Evolutionary conservation across 2,113 vertebrate genomes (phyloP), one percentile per base, ranked within the genome.

Genomic region (Blennius ocellaris): DNA sequence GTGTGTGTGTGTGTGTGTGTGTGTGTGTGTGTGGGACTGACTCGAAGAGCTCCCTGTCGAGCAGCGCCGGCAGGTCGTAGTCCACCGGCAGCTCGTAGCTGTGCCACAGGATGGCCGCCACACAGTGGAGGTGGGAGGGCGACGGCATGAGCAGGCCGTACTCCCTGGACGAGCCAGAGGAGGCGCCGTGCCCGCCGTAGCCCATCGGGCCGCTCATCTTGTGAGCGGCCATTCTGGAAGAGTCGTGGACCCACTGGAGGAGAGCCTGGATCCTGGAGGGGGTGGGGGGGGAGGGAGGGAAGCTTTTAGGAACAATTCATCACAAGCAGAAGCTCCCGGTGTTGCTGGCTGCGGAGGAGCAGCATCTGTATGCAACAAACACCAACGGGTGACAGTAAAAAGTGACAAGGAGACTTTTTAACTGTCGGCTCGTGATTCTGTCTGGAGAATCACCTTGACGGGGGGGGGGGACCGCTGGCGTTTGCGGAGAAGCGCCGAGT

Each of bases 131-230:
- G 82, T 99, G 98, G 56, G 98, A 99, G 10, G 98, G 98, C 0
- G 98, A 99, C 0, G 98, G 98, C 97, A 99, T 99, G 65, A 99
- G 86, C 50, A 99, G 96, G 51, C 98, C 98, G 15, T 98, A 99
- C 70, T 99, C 98, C 67, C 95, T 88, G 0, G 95, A 76, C 0
- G 95, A 96, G 5, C 85, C 69, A 3, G 83, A 86, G 0, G 82
- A 77, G 3, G 89, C 79, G 47, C 73, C 43, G 1, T 69, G 90
- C 41, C 92, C 90, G 38, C 92, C 37, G 68, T 95, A 96, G 78
- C 93, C 96, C 78, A 94, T 86, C 1, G 95, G 92, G 21, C 92
- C 90, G 51, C 90, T 95, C 82, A 95, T 95, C 78, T 97, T 99
- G 90, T 97, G 90, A 38, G 95, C 95, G 16, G 97, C 98, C 68